These are phyloP conservation scores for Agrypnia vestita DNA, from an alignment of 1,140 invertebrate genomes.

Conservation along the genomic window DNA sequence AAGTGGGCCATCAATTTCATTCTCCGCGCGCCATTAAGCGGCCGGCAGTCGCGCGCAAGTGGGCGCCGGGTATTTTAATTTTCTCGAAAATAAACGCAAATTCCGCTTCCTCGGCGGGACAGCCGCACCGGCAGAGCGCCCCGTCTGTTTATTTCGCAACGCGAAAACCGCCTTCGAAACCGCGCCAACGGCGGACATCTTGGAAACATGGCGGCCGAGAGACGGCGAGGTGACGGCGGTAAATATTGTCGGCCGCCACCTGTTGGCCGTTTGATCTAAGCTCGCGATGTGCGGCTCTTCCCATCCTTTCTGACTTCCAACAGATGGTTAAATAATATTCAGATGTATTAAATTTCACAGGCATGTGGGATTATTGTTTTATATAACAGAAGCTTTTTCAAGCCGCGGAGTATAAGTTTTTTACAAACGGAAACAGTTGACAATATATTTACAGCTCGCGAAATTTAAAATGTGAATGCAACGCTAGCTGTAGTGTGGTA, in stretches of 20 bases:
- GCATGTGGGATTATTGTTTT: no score
- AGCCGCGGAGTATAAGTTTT: no score
- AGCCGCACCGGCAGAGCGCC: neutral
- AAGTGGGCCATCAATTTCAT: conserved; percentile 23
- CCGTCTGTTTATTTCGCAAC: conserved; percentile 6
- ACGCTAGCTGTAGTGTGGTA: no score
- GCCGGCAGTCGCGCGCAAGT: neutral
- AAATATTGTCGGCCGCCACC: conserved; percentile 12
- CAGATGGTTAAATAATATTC: no score
- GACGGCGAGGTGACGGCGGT: neutral
- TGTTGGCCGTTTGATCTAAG: neutral
- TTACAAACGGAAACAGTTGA: no score
- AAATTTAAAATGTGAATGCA: no score
- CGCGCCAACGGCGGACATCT: neutral
- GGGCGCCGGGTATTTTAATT: conserved; percentile 14
- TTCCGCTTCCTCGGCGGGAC: neutral
- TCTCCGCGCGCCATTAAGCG: neutral
- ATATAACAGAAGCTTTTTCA: no score
- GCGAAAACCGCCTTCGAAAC: neutral
- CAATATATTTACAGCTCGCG: no score
- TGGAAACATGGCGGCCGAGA: neutral
- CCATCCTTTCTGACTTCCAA: no score
- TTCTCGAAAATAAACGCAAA: neutral
- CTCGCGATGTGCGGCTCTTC: no score
- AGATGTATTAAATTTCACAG: no score